Evolutionary conservation across 2,797 vertebrate genomes (phyloP).

Genomic region (Coregonus ussuriensis): DNA sequence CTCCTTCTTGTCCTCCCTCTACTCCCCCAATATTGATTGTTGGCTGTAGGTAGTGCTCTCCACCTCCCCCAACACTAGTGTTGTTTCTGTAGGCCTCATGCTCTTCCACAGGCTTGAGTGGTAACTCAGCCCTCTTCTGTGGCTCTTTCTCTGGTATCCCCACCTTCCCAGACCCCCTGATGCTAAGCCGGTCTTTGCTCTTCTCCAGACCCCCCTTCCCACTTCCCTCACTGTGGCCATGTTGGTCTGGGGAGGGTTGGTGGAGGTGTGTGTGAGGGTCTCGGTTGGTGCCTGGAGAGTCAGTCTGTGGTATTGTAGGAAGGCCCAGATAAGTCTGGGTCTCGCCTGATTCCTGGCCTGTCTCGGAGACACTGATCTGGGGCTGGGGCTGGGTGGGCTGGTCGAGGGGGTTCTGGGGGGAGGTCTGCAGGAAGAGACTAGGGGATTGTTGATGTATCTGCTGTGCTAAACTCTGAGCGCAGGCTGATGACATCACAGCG

Average conservation of each 20-base stretch:
- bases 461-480: conserved; percentile 84
- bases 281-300: conserved; percentile 70
- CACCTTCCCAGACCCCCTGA: conserved; percentile 83
- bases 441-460: conserved; percentile 88
- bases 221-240: conserved; percentile 68
- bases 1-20: conserved; percentile 56
- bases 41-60: conserved; percentile 88
- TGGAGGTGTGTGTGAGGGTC: conserved; percentile 68
- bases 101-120: conserved; percentile 85
- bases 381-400: conserved; percentile 67
- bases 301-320: conserved; percentile 59
- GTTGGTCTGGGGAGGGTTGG: conserved; percentile 69
- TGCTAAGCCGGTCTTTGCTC: conserved; percentile 46
- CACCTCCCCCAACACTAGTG: conserved; percentile 62
- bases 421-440: conserved; percentile 93
- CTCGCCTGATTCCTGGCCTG: conserved; percentile 65
- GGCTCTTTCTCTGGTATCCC: conserved; percentile 78
- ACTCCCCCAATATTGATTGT: conserved; percentile 61
- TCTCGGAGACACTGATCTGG: conserved; percentile 66
- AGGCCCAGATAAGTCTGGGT: conserved; percentile 69
- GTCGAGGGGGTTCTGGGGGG: conserved; percentile 72
- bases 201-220: conserved; percentile 53
- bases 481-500: conserved; percentile 88
- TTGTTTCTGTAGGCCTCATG: conserved; percentile 77
- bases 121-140: conserved; percentile 76